Percentiles rank a stretch among this genome's conserved stretches.
phyloP scores from a whole-genome alignment of 2,113 vertebrate species.

The Gopherus evgoodei region DNA sequence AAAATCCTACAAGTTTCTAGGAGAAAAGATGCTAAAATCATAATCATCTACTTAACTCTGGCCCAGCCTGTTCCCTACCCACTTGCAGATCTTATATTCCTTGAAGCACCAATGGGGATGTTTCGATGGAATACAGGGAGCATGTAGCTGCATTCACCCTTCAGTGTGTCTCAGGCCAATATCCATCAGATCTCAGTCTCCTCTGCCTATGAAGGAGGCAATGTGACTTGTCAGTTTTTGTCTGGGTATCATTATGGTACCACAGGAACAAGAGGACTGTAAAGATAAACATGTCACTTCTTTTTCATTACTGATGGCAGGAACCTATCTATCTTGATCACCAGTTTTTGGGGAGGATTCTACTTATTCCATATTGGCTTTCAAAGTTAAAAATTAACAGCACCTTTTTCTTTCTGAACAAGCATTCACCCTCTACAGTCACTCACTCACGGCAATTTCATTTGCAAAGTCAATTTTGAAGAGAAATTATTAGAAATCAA shows the following conservation, averaged over 20 bases:
- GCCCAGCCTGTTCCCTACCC: neutral
- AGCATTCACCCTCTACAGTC: neutral
- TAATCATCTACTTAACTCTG: neutral
- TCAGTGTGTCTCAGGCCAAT: neutral
- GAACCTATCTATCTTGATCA: neutral
- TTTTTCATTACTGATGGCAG: neutral
- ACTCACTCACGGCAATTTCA: neutral
- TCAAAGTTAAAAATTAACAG: slow-evolving; percentile 44
- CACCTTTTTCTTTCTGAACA: neutral
- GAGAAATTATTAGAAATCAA: neutral
- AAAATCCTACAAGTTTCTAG: neutral
- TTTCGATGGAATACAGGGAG: neutral
- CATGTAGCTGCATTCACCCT: neutral
- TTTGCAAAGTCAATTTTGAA: slow-evolving; percentile 35
- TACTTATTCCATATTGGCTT: neutral
- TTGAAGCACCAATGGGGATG: neutral
- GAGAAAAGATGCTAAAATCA: neutral
- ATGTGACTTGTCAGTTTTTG: neutral
- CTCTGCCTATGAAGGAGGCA: neutral
- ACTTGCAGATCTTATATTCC: neutral
- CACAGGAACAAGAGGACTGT: neutral
- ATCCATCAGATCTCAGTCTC: neutral
- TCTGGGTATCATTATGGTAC: neutral
- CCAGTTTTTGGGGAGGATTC: neutral
- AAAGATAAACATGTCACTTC: neutral